These are phyloP conservation scores for Toxonevra muliebris DNA, from an alignment of 2,888 invertebrate genomes.

Conservation along the genomic window DNA sequence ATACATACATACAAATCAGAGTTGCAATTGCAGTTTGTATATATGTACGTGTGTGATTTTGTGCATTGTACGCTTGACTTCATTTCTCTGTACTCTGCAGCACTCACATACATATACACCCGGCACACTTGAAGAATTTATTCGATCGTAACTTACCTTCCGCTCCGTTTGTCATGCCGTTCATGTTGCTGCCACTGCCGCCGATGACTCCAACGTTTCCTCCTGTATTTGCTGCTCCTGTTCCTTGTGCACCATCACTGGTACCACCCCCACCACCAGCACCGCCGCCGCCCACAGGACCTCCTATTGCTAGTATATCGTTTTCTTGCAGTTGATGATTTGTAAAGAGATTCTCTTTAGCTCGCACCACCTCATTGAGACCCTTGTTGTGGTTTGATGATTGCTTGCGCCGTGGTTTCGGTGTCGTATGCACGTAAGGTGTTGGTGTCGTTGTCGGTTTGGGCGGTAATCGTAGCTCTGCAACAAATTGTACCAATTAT, in stretches of 20 bases:
- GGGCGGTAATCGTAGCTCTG: conserved; percentile 64
- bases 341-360: conserved; percentile 61
- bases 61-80: conserved; percentile 49
- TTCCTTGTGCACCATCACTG: conserved; percentile 29
- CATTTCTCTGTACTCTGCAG: conserved; percentile 40
- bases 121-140: conserved; percentile 51
- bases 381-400: conserved; percentile 57
- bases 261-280: conserved; percentile 33
- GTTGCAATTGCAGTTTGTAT: background rate
- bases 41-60: conserved; percentile 18
- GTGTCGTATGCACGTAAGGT: conserved; percentile 59
- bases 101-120: too few species aligned
- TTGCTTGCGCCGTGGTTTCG: conserved; percentile 61
- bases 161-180: conserved; percentile 59
- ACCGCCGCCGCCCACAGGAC: conserved; percentile 39
- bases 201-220: conserved; percentile 43
- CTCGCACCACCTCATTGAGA: conserved; percentile 64
- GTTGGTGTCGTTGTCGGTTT: conserved; percentile 63
- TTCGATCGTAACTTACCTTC: conserved; percentile 61
- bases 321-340: conserved; percentile 63
- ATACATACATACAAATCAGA: background rate
- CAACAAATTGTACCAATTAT: conserved; percentile 58
- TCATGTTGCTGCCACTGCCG: conserved; percentile 50
- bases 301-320: conserved; percentile 45
- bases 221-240: conserved; percentile 1